Evolutionary conservation across 2,113 vertebrate species (phyloP).

Genomic region (Grammomys surdaster): DNA sequence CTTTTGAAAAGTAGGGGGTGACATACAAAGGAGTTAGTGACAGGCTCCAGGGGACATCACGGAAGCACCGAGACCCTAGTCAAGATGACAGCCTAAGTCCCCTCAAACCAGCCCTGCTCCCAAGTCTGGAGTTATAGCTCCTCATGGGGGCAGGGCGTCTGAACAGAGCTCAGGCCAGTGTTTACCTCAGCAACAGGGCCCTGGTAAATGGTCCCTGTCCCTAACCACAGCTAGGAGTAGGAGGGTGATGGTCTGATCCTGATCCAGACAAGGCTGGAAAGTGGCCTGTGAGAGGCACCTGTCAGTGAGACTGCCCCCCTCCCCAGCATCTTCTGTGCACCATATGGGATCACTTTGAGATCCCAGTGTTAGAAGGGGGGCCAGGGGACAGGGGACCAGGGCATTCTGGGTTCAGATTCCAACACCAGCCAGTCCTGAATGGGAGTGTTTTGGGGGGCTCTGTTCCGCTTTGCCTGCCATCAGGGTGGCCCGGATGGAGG

Average conservation of each 20-base stretch:
- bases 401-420: background rate
- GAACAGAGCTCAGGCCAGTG: background rate
- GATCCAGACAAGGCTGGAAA: background rate
- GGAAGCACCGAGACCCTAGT: background rate
- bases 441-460: background rate
- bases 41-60: background rate
- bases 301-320: background rate
- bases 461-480: background rate
- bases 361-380: background rate
- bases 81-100: background rate
- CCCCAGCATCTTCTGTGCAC: background rate
- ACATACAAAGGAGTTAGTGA: background rate
- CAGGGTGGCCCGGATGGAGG: background rate
- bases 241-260: background rate
- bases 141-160: background rate
- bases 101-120: background rate
- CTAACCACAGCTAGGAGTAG: constrained; percentile 34
- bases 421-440: no score
- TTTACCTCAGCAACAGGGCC: constrained; percentile 75
- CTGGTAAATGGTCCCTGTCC: constrained; percentile 56
- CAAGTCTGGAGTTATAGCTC: background rate
- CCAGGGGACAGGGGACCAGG: background rate
- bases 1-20: background rate
- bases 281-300: background rate
- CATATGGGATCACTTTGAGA: background rate